Evolutionary conservation across 2,888 invertebrate genomes (phyloP), one percentile per base, ranked within the genome.

Genomic region (Arctia plantaginis): DNA sequence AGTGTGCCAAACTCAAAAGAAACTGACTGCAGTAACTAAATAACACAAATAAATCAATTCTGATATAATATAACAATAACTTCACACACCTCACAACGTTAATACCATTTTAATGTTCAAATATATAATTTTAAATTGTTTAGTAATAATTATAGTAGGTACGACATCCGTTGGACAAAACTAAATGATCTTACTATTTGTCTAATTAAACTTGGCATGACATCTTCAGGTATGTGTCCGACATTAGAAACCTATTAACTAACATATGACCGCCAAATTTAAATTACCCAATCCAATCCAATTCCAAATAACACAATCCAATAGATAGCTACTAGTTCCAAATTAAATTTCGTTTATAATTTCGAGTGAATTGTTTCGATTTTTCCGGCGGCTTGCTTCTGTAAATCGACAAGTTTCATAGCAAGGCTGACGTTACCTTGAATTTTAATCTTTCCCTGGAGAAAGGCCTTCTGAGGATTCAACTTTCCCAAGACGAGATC

Each of bases 341-440:
- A 51, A 55, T n/a, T 30, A n/a, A 59, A 15, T 4, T 82, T 27
- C 10, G 70, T 85, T 97, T 97, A 98, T 89, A 98, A 93, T 93
- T 98, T 98, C 3, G 98, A 96, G 73, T 97, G 96, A 73, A 98
- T 95, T 33, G 96, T 94, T 55, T 97, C 98, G 85, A 98, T 98
- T 87, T 97, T 97, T 64, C 96, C 96, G 7, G 97, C 96, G 0
- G 98, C 98, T 12, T 97, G 96, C 76, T 97, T 96, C 87, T 98
- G 98, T 79, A 99, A 92, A 82, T 98, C 98, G 35, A 98, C 97
- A 75, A 99, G 94, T 91, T 99, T 99, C 98, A 99, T 98, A 3
- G 99, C 99, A 66, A 99, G 94, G 0, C 98, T 99, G 98, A 99
- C 99, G 91, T 99, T 99, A 51, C 99, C 99, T 91, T 99, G 98